Conservation (phyloP, 2,797 vertebrate genomes). For the Poecilia velifera region DNA sequence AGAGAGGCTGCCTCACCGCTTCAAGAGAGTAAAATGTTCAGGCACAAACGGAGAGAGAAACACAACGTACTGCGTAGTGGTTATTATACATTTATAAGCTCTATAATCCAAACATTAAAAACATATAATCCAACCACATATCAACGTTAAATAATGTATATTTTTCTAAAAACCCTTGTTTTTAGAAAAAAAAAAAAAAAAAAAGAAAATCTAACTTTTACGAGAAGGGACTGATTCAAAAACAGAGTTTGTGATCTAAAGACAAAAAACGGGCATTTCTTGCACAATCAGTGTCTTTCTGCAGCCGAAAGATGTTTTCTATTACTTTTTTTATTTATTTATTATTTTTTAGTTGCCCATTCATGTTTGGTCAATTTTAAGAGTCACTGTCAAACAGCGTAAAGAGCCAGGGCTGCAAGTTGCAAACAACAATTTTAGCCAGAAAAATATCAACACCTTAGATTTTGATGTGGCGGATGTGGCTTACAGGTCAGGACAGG, state of each 20-base stretch:
- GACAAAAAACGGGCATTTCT: neutral
- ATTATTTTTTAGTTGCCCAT: neutral
- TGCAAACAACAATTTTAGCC: neutral
- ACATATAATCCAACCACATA: neutral
- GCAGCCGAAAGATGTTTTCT: neutral
- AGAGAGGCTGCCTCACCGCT: slow-evolving; percentile 11
- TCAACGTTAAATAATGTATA: neutral
- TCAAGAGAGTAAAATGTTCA: slow-evolving; percentile 5
- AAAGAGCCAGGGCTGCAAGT: neutral
- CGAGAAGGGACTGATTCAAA: neutral
- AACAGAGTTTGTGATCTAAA: neutral
- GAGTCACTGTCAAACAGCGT: neutral
- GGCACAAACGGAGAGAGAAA: neutral
- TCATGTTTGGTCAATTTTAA: neutral
- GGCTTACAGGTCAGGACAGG: neutral
- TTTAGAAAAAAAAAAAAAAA: neutral
- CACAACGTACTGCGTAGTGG: neutral
- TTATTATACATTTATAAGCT: neutral
- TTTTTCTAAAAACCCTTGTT: neutral
- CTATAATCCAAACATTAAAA: neutral
- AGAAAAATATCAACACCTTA: neutral
- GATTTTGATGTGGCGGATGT: neutral
- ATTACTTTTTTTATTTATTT: neutral
- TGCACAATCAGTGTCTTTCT: neutral
- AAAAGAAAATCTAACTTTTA: neutral